A percentile compares a stretch with the other conserved stretches of the same genome.
These are phyloP conservation scores for Butastur rufipennis DNA, from an alignment of 2,113 vertebrate species.

Conservation along the genomic window DNA sequence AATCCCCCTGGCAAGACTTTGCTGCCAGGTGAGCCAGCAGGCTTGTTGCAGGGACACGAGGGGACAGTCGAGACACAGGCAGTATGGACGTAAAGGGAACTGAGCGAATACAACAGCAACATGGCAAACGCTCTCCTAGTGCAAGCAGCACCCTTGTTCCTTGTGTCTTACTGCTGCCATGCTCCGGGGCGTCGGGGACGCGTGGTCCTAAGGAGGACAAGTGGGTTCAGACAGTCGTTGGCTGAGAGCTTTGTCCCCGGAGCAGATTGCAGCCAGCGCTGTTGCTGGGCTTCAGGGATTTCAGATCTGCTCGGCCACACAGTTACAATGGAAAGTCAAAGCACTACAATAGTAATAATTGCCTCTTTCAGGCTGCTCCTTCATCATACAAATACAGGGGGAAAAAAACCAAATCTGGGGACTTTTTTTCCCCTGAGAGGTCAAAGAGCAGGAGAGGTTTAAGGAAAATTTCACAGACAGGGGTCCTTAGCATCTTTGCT, in stretches of 20 bases:
- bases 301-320: neutral
- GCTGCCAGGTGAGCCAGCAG: neutral
- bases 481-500: neutral
- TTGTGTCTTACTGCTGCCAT: neutral
- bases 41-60: neutral
- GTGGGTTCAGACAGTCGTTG: fast-evolving
- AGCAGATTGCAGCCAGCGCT: fast-evolving
- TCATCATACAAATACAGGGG: neutral
- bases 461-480: neutral
- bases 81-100: fast-evolving
- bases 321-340: neutral
- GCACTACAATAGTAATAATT: fast-evolving
- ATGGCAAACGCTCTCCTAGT: fast-evolving
- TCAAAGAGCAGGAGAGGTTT: neutral
- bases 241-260: neutral
- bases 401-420: neutral
- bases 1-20: neutral
- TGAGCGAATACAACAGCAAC: neutral
- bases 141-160: neutral
- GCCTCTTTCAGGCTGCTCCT: neutral
- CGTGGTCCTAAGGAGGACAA: neutral
- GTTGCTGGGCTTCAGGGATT: neutral
- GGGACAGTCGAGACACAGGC: neutral
- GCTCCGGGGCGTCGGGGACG: neutral
- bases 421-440: neutral